Evolutionary conservation across 1,140 invertebrate genomes (phyloP).

Genomic region (Drosophila lacteicornis): DNA sequence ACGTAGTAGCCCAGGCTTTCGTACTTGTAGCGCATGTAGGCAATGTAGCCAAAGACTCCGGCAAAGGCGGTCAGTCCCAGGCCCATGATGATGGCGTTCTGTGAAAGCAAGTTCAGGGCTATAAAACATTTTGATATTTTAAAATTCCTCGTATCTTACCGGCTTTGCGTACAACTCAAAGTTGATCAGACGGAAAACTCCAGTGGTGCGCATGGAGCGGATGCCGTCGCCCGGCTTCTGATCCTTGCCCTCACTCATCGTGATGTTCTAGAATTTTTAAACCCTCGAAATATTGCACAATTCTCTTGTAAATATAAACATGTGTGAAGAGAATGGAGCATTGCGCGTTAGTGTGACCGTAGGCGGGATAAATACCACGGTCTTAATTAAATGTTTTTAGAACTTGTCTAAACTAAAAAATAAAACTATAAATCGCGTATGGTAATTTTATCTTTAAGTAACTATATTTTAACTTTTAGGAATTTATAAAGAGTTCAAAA

Average conservation of each 20-base stretch:
- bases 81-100: conserved; percentile 93
- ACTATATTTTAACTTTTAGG: too few relatives aligned
- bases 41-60: conserved; percentile 90
- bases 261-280: neutral
- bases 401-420: too few relatives aligned
- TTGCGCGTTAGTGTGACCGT: conserved; percentile 19
- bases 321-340: conserved; percentile 22
- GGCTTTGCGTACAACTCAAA: conserved; percentile 94
- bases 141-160: conserved; percentile 85
- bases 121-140: neutral
- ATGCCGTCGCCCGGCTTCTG: conserved; percentile 90
- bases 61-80: conserved; percentile 90
- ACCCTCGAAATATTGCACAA: conserved; percentile 55
- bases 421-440: too few relatives aligned
- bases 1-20: conserved; percentile 91
- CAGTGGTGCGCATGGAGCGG: conserved; percentile 89
- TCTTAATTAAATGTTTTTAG: too few relatives aligned
- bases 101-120: neutral
- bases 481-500: neutral
- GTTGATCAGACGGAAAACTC: conserved; percentile 91
- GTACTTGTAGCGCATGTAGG: conserved; percentile 92
- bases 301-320: conserved; percentile 52
- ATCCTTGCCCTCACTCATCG: conserved; percentile 49
- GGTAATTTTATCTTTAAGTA: too few relatives aligned
- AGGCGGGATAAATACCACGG: neutral